phyloP scores from a whole-genome alignment of 2,888 invertebrate genomes.

The Pterostichus madidus region DNA sequence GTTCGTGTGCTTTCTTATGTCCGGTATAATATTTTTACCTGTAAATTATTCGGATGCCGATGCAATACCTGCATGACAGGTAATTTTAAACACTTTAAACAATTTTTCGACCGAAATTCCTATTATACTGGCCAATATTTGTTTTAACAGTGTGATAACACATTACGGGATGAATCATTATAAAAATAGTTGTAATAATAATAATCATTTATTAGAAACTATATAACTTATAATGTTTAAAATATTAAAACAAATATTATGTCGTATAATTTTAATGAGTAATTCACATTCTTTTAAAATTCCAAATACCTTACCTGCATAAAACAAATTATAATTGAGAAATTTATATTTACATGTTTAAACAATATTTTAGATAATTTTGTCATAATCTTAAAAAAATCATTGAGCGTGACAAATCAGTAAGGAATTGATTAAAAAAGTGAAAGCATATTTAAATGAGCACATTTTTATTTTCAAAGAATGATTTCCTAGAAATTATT shows the following conservation, averaged over 20 bases:
- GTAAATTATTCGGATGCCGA: slow-evolving; percentile 57
- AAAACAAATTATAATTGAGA: too few relatives aligned
- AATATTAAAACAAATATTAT: slow-evolving; percentile 19
- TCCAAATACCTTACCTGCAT: too few relatives aligned
- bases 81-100: slow-evolving; percentile 8
- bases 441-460: slow-evolving; percentile 29
- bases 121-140: not conserved
- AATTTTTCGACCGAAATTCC: not conserved
- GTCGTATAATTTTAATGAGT: slow-evolving; percentile 14
- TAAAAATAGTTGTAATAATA: not conserved
- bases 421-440: slow-evolving; percentile 34
- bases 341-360: too few relatives aligned
- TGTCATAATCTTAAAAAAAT: not conserved
- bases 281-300: slow-evolving; percentile 1
- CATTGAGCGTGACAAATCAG: slow-evolving; percentile 1
- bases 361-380: too few relatives aligned
- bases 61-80: slow-evolving; percentile 57
- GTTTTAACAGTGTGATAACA: too few relatives aligned
- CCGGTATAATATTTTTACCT: slow-evolving; percentile 65
- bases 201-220: not conserved
- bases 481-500: slow-evolving; percentile 4
- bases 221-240: not conserved
- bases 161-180: slow-evolving; percentile 2
- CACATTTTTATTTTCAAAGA: not conserved
- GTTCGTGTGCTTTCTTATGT: slow-evolving; percentile 62